Percentiles rank a stretch among this genome's conserved stretches.
These are phyloP conservation scores for Cecropterus lyciades DNA, from an alignment of 1,140 invertebrate species.

Conservation along the genomic window DNA sequence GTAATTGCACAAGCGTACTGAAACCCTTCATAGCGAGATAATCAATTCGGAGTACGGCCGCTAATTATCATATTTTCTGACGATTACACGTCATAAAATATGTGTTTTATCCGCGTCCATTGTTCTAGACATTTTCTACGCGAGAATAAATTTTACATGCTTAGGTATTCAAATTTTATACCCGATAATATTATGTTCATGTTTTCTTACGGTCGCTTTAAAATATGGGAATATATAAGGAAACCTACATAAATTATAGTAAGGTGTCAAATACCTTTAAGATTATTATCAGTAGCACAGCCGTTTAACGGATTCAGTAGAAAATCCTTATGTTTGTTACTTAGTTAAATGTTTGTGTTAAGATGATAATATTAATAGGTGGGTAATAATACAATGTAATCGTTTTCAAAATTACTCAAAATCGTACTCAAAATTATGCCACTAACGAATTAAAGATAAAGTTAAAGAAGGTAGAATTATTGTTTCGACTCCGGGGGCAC, in stretches of 20 bases:
- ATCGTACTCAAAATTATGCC: no score
- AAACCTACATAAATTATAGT: neutral
- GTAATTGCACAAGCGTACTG: neutral
- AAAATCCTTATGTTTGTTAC: no score
- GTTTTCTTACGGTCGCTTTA: neutral
- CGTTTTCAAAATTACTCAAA: no score
- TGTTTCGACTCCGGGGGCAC: no score
- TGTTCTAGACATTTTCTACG: slow-evolving; percentile 15
- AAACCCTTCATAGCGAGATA: slow-evolving; percentile 1
- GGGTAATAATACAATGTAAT: no score
- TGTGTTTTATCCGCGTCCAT: slow-evolving; percentile 2
- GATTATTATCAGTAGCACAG: no score
- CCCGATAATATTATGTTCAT: neutral
- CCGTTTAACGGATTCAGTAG: no score
- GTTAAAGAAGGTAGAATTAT: no score
- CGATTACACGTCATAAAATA: slow-evolving; percentile 26
- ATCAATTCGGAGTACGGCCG: slow-evolving; percentile 11
- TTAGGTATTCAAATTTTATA: slow-evolving; percentile 5
- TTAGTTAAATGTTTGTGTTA: no score
- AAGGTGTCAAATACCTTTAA: no score
- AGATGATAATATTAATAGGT: no score
- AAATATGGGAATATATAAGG: neutral
- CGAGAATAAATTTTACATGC: slow-evolving; percentile 11
- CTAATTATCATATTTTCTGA: slow-evolving; percentile 32
- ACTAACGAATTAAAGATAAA: no score